phyloP scores from a whole-genome alignment of 1,140 invertebrate genomes.

The Drosophila ercepeae region DNA sequence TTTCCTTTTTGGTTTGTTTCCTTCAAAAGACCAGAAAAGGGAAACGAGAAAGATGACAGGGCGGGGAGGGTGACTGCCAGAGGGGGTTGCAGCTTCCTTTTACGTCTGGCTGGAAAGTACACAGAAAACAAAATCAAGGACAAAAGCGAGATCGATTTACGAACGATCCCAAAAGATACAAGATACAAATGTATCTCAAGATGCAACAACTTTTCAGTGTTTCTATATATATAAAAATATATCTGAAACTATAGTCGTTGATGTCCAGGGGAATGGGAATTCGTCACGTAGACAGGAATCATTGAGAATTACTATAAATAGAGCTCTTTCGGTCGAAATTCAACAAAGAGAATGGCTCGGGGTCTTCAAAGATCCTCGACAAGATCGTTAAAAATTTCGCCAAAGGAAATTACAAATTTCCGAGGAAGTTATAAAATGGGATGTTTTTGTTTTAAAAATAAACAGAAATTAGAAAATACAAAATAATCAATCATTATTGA shows the following conservation, averaged over 20 bases:
- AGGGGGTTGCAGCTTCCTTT: constrained; percentile 57
- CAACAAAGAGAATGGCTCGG: neutral
- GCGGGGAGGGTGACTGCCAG: neutral
- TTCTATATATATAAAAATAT: neutral
- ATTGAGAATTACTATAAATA: constrained; percentile 27
- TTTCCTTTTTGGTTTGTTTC: constrained; percentile 63
- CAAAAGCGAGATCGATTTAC: neutral
- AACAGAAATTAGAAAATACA: too few species aligned
- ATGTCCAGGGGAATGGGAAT: constrained; percentile 11
- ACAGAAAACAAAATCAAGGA: constrained; percentile 10
- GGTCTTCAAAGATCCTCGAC: neutral
- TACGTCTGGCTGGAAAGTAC: constrained; percentile 33
- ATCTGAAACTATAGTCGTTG: too few species aligned
- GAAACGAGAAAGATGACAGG: neutral
- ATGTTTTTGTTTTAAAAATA: too few species aligned
- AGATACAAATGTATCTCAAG: neutral
- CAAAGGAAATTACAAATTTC: neutral
- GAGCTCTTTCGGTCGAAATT: constrained; percentile 9
- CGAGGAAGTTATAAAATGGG: neutral
- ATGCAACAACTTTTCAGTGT: neutral
- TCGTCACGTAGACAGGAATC: constrained; percentile 28
- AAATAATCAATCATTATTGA: too few species aligned
- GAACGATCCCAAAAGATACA: neutral
- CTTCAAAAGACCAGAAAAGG: constrained; percentile 8
- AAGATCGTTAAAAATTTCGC: constrained; percentile 10